These are phyloP conservation scores for Sinocyclocheilus rhinocerous DNA, from an alignment of 2,113 vertebrate genomes.

Conservation along the genomic window DNA sequence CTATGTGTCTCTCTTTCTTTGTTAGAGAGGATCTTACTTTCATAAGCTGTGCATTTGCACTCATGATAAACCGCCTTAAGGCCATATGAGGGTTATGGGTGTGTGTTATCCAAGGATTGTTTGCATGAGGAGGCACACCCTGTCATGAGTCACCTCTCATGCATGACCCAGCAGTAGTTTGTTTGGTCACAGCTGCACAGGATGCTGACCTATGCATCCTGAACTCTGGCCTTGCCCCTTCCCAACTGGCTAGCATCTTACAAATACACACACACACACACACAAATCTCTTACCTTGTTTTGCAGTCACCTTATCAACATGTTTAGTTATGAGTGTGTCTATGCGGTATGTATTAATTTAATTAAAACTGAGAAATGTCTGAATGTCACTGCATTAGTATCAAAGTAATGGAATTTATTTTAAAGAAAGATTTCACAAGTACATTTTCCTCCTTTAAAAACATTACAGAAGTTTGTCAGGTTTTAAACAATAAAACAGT, in stretches of 20 bases:
- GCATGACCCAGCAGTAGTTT: constrained; percentile 36
- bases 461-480: background rate
- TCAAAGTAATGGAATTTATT: background rate
- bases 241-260: background rate
- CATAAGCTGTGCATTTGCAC: background rate
- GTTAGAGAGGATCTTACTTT: background rate
- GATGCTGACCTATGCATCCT: constrained; percentile 49
- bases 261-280: background rate
- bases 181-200: constrained; percentile 59
- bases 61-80: background rate
- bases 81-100: constrained; percentile 15
- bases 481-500: background rate
- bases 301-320: background rate
- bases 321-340: background rate
- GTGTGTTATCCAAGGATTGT: constrained; percentile 5
- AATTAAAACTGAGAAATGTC: background rate
- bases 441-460: background rate
- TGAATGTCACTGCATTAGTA: background rate
- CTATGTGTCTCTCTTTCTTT: background rate
- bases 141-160: constrained; percentile 38
- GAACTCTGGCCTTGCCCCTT: background rate
- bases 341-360: background rate
- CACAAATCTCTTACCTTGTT: background rate
- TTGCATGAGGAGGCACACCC: constrained; percentile 44
- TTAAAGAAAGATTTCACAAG: background rate